phyloP scores from a whole-genome alignment of 1,140 invertebrate genomes.

The Phymorhynchus buccinoides region DNA sequence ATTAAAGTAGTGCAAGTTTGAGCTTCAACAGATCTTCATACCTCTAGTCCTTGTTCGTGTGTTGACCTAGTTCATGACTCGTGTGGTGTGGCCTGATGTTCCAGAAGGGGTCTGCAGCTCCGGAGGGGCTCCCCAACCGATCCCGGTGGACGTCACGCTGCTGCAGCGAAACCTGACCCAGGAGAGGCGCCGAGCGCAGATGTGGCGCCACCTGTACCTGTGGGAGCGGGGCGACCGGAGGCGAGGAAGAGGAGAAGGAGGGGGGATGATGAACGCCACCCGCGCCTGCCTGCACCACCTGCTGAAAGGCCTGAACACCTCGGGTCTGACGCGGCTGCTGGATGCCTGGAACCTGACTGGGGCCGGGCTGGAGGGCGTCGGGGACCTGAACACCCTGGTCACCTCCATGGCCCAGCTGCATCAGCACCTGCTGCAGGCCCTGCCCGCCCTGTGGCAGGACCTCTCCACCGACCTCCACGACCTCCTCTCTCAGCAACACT shows the following conservation, averaged over 20 bases:
- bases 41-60: no score
- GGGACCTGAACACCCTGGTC: conserved; percentile 20
- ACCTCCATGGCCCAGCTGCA: conserved; percentile 24
- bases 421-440: conserved; percentile 13
- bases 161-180: conserved; percentile 33
- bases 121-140: not conserved
- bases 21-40: no score
- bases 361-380: not conserved
- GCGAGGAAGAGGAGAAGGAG: no score
- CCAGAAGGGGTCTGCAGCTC: not conserved
- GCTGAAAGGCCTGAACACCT: not conserved
- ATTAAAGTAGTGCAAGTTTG: no score
- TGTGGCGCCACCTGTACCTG: conserved; percentile 37
- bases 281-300: conserved; percentile 30
- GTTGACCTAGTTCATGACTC: no score
- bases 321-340: not conserved
- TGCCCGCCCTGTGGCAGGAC: conserved; percentile 24
- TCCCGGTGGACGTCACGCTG: conserved; percentile 23
- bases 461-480: conserved; percentile 14
- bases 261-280: conserved; percentile 22
- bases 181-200: conserved; percentile 25
- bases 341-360: conserved; percentile 11
- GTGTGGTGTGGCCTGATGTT: conserved; percentile 8
- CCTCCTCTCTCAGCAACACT: not conserved
- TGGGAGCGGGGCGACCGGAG: not conserved